Base-by-base conservation (phyloP, 2,797 vertebrate species). In the Xenopus petersii region DNA sequence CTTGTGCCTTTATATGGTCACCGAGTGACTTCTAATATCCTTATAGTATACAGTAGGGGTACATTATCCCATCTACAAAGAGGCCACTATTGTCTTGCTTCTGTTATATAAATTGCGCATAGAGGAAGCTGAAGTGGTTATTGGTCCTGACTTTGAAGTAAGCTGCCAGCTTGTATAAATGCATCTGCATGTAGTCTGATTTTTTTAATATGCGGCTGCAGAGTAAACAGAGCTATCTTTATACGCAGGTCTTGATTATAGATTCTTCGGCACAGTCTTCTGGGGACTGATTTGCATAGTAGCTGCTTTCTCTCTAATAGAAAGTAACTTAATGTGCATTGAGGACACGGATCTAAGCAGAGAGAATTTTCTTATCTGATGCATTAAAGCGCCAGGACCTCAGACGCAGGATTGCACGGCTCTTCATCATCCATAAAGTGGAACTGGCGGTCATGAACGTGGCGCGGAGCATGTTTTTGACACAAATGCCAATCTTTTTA, bases 321-420 rank as follows among this genome's bases (percentile, higher is more conserved):
- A 64, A 63, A 56, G 72, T 59, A 74, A 74, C 55, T 49, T 74
- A 60, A 74, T 74, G 71, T 74, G 42, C 13, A 13, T 67, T 74
- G 15, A 67, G 72, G 64, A 67, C 55, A 54, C 13, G 15, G 58
- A 11, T 59, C 0, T 56, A 26, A 46, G 10, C 4, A 51, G 12
- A 15, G 13, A 12, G 13, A 3, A 63, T 33, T 36, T 63, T 63
- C 61, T 63, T 63, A 63, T 33, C 61, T 33, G 61, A 33, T 36
- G 13, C 15, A 7, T 63, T 63, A 36, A 63, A 33, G 61, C 13
- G 3, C 13, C 15, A 36, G 61, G 15, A 26, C 13, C 12, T 30
- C 61, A 56, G n/a, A 56, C 36, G 36, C 36, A 9, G 36, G 36
- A 42, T 42, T 42, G 36, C 36, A 42, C 36, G 36, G 36, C 36